Base-by-base conservation (phyloP, 2,113 vertebrate species). In the Callorhinus ursinus region DNA sequence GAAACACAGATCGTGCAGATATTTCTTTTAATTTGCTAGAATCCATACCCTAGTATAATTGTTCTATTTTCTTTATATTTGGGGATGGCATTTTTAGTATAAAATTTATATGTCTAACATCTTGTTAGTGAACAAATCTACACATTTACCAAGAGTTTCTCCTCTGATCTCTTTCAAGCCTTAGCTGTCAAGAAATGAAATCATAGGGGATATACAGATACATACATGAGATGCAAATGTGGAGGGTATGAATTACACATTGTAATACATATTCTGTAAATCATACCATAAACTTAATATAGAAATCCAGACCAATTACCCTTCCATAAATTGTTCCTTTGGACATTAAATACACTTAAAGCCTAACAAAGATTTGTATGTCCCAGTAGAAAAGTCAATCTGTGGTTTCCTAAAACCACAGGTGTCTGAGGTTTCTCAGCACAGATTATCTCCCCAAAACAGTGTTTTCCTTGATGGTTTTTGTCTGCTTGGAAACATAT, bases 21-120 rank as follows among this genome's bases (percentile, higher is more conserved):
- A 92, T 91, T 90, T 95, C 74, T 90, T 88, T 97, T 86, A 96
- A 97, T 96, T 97, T 97, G 31, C 36, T 96, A 81, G n/a, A 96
- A 93, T 87, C 97, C 84, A 88, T 28, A 71, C 15, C 9, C 33
- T 91, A 87, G 14, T 91, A 33, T 95, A 88, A 96, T 57, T 59
- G 49, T 39, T 80, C 22, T 71, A 49, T 83, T 88, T 86, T 94
- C 46, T 88, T 77, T 49, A 67, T 67, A 69, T 91, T 90, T 84
- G 46, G 24, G 4, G 19, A 11, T 67, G 26, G 49, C 85, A 49
- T n/a, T 16, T 91, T 96, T 92, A 93, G 9, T 79, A 69, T 14
- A 28, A 96, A 93, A 79, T 87, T 76, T 89, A 83, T 53, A 88
- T 71, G 15, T 61, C 51, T 92, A 94, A 76, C 24, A 94, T 82